Base-by-base conservation (phyloP, 2,888 invertebrate species). In the Pseudanteris insignis region DNA sequence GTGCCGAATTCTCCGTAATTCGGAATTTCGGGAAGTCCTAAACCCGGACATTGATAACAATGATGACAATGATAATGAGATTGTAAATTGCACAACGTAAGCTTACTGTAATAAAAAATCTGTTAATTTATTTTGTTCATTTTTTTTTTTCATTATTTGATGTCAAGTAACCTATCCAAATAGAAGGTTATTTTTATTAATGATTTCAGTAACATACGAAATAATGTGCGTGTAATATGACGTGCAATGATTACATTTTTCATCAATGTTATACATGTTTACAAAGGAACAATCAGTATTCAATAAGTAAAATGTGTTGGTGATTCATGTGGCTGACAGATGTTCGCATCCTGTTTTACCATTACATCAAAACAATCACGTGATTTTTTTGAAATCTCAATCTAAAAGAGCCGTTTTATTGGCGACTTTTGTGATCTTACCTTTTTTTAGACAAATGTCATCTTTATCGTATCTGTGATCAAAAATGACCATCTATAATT, bases 291-390 rank as follows among this genome's bases (percentile, higher is more conserved):
- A 48, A 38, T 33, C 40, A 40, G 50, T 40, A 38, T 50, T 32
- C 13, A 28, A 32, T 38, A 4, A 37, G 30, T 10, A 29, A 7
- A 33, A 7, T 10, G 13, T 14, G 29, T 24, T 11, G 34, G 33
- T 21, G 12, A 18, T 38, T 54, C 54, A 54, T 21, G 38, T 54
- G 54, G 46, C 33, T 12, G 46, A 18, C 55, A 55, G 55, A 55
- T 55, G 55, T 47, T 14, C n/a, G 24, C 34, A 47, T 55, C 34
- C 46, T 38, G 46, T 40, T 33, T 38, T 32, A 18, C 21, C 26
- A n/a, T 18, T 24, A 12, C 44, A 33, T 38, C 46, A 33, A 51
- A 54, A 44, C 54, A 54, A 53, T 53, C 53, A 14, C 32, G 30
- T 53, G 24, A 44, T 21, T 44, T 37, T 29, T n/a, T 10, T 30